Base-by-base conservation (phyloP, 2,797 vertebrate species). In the Setipinna tenuifilis region DNA sequence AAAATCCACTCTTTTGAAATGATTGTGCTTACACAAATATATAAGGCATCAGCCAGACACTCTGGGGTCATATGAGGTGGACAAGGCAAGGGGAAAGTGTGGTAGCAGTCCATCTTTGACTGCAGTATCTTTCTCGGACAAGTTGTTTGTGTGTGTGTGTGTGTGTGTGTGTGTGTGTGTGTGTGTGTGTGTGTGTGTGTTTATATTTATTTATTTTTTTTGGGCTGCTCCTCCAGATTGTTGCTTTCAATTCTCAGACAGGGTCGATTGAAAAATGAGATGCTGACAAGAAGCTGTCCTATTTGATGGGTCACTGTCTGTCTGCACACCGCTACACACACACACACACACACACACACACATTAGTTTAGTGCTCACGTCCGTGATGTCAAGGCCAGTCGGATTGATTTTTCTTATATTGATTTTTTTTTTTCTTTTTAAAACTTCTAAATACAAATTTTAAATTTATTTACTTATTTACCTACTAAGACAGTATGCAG, bases 351-450 rank as follows among this genome's bases (percentile, higher is more conserved):
- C 50, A 54, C 9, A 16, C 71, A 35, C 71, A 78, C 35, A 44
- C 31, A 78, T 78, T 78, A 21, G 35, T 44, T 44, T 78, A 75
- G 28, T 75, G 68, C 31, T 75, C 68, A 75, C 68, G 68, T 31
- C 62, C 28, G 10, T 28, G 62, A 7, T 25, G 5, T 5, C 6
- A 4, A 17, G 14, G 14, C 65, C 31, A 75, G 68, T 41, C 28
- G 31, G 28, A 31, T 75, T 75, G 68, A 75, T 41, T 75, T 75
- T 14, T 2, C 28, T 41, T 41, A 31, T 7, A 65, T 65, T 65
- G 62, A 65, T 65, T 65, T 28, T 65, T 65, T 65, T 65, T 23
- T 23, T 0, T 21, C 23, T 12, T 62, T n/a, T n/a, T 2, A 71
- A 71, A 71, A 31, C 12, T 71, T 75, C 2, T 25, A 28, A 65